Conservation (phyloP, 2,113 vertebrate species). For the human region DNA sequence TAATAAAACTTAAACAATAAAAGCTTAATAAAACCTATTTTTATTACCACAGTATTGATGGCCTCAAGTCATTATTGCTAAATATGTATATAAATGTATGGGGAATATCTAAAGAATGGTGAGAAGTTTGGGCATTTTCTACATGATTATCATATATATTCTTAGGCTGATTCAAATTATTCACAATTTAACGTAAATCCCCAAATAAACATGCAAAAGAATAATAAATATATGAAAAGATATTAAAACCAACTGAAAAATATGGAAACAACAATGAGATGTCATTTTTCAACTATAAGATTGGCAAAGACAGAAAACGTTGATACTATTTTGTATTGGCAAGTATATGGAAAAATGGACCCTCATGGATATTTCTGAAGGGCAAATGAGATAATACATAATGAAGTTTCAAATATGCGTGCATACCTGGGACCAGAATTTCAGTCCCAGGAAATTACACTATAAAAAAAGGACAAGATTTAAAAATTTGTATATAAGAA, state of each 20-base stretch:
- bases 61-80: not conserved
- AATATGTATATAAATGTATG: not conserved
- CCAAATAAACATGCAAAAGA: not conserved
- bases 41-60: not conserved
- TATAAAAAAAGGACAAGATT: not conserved
- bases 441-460: not conserved
- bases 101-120: not conserved
- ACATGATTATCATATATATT: not conserved
- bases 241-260: not conserved
- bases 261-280: not conserved
- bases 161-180: not conserved
- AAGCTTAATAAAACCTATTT: not conserved
- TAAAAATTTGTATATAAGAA: not conserved
- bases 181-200: constrained; percentile 14
- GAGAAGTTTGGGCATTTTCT: not conserved
- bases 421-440: not conserved
- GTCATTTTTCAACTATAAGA: not conserved
- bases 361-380: not conserved
- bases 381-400: not conserved
- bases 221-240: not conserved
- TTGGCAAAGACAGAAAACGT: constrained; percentile 8
- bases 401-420: not conserved
- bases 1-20: not conserved
- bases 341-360: not conserved
- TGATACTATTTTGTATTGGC: not conserved